A percentile compares a stretch with the other conserved stretches of the same genome.
These are phyloP conservation scores for Homarus gammarus DNA, from an alignment of 2,888 invertebrate genomes.

Conservation along the genomic window DNA sequence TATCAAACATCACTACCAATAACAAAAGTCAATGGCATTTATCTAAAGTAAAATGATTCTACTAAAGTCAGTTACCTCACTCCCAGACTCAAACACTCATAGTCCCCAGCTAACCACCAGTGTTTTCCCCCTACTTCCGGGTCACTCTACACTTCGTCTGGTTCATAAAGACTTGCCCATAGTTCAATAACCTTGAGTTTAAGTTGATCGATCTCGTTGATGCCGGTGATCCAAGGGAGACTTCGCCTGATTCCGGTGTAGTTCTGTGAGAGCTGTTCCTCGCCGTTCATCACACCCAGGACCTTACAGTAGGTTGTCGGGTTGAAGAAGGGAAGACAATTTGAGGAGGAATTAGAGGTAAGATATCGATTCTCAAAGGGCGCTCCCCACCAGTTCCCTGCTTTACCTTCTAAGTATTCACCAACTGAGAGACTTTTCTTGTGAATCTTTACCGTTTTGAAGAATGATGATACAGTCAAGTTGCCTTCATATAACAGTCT, in stretches of 20 bases:
- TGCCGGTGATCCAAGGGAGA: slow-evolving; percentile 19
- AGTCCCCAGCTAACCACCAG: no score
- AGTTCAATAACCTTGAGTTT: not conserved
- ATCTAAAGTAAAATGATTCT: no score
- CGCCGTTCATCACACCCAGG: not conserved
- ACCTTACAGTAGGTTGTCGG: not conserved
- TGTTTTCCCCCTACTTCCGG: no score
- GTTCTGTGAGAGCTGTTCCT: not conserved
- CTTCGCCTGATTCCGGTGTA: not conserved
- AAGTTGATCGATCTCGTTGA: not conserved
- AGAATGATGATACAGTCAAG: not conserved
- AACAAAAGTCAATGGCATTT: no score
- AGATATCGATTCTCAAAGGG: slow-evolving; percentile 22
- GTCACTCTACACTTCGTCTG: not conserved
- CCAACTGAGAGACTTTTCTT: slow-evolving; percentile 15
- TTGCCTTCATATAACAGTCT: not conserved
- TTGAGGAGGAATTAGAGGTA: not conserved
- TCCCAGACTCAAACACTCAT: no score
- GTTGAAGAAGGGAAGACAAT: slow-evolving; percentile 28
- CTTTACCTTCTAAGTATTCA: slow-evolving; percentile 11
- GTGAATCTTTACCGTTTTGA: not conserved
- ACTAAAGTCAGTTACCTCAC: no score
- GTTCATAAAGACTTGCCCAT: slow-evolving; percentile 21
- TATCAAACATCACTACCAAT: no score
- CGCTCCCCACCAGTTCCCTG: slow-evolving; percentile 46